Conservation (phyloP, 2,113 vertebrate species). For the Cynopterus brachyotis region DNA sequence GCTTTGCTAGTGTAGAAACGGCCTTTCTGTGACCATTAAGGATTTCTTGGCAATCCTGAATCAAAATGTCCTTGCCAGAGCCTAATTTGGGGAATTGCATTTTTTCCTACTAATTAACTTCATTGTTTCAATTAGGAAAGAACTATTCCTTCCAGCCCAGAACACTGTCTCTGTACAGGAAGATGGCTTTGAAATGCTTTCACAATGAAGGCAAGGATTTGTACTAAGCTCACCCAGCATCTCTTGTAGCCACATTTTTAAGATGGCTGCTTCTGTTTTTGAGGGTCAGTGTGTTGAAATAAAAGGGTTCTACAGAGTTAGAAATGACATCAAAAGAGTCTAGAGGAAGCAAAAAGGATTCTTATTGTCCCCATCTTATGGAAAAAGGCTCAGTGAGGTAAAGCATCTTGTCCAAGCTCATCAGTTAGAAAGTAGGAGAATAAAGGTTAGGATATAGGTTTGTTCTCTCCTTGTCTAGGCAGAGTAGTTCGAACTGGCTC, state of each 20-base stretch:
- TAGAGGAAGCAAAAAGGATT: neutral
- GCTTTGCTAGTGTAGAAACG: slow-evolving; percentile 59
- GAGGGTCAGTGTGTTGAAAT: neutral
- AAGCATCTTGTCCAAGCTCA: neutral
- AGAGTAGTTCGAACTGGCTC: neutral
- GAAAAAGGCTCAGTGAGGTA: neutral
- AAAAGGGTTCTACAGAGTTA: neutral
- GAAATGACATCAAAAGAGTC: neutral
- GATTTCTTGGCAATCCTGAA: slow-evolving; percentile 72
- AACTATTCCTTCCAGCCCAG: slow-evolving; percentile 63
- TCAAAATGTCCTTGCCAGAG: slow-evolving; percentile 68
- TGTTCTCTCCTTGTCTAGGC: neutral
- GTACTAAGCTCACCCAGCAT: neutral
- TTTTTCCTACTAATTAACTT: slow-evolving; percentile 75
- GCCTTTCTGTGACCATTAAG: slow-evolving; percentile 69
- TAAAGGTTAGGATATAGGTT: neutral
- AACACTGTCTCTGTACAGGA: slow-evolving; percentile 56
- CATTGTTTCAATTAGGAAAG: slow-evolving; percentile 76
- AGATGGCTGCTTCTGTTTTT: slow-evolving; percentile 34
- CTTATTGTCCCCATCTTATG: neutral
- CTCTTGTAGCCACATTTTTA: neutral
- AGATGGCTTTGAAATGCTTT: slow-evolving; percentile 67
- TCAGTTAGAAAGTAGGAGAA: neutral
- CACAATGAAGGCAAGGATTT: slow-evolving; percentile 23
- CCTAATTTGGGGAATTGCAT: slow-evolving; percentile 74